Conservation (phyloP, 2,113 vertebrate species). For the Hippopotamus amphibius region DNA sequence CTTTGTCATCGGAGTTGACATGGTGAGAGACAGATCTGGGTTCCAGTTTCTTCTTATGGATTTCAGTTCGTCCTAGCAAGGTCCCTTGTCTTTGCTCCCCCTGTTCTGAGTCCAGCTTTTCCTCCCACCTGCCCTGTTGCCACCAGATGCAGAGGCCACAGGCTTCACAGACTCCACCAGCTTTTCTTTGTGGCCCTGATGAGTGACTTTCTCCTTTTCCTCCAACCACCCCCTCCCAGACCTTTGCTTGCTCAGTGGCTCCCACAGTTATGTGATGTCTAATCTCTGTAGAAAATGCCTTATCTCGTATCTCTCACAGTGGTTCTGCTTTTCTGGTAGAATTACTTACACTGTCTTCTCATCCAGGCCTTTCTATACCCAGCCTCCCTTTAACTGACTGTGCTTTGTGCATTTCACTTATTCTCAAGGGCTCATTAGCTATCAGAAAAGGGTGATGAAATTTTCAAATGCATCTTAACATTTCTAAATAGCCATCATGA, state of each 20-base stretch:
- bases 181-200: not conserved
- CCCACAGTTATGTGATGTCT: not conserved
- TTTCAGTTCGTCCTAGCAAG: not conserved
- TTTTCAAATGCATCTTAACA: slow-evolving; percentile 4
- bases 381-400: not conserved
- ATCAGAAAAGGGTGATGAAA: not conserved
- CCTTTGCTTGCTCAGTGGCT: not conserved
- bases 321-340: not conserved
- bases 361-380: not conserved
- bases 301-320: not conserved
- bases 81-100: not conserved
- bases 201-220: not conserved
- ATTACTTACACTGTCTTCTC: not conserved
- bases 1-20: fast-evolving
- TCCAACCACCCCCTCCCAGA: not conserved
- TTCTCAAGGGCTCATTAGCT: not conserved
- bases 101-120: not conserved
- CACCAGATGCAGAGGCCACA: not conserved
- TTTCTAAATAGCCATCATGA: not conserved
- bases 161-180: not conserved
- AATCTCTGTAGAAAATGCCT: not conserved
- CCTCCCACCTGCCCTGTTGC: not conserved
- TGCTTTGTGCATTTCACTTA: not conserved
- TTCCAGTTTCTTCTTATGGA: not conserved
- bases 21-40: not conserved